Base-by-base conservation (phyloP, 2,888 invertebrate species). In the Pherbina coryleti region DNA sequence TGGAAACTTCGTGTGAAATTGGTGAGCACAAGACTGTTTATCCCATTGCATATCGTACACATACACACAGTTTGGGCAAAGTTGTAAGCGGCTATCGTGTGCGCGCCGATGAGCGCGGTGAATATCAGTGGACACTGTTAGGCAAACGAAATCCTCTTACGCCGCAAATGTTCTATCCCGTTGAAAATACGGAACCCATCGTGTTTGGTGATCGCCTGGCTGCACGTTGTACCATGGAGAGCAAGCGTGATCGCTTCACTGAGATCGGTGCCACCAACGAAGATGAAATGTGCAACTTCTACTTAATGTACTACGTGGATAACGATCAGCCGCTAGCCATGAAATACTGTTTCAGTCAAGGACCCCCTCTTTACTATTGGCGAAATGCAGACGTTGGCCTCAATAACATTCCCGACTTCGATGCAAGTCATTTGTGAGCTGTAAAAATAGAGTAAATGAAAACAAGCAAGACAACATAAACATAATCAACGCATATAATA, bases 201-300 rank as follows among this genome's bases (percentile, higher is more conserved):
- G 83, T 86, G 0, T 89, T 90, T 74, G 95, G 95, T 0, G 97
- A 98, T 88, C 92, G 92, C 77, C 86, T 98, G 79, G 98, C 98
- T 3, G 96, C 98, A 0, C 91, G 98, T 57, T 98, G 98, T 89
- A 97, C 97, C 1, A 98, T 98, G 97, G 91, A 93, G 81, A 97
- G 95, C 86, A 91, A 93, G 9, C 91, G 93, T 1, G 87, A 92
- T 28, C 91, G 92, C 57, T 86, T 90, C 34, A 96, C 97, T 0
- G 89, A 89, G 81, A 93, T 97, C 84, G 97, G 97, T 0, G 91
- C 94, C 1, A 97, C 97, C 34, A 96, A 95, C 86, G 92, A 93
- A 17, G 96, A 97, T 84, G 97, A 98, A 90, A 98, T 98, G 97
- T 98, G 97, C 91, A 98, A 97, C 90, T 97, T 97, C 90, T 98